Conservation (phyloP, 1,140 invertebrate species). For the Phymastichus coffea region DNA sequence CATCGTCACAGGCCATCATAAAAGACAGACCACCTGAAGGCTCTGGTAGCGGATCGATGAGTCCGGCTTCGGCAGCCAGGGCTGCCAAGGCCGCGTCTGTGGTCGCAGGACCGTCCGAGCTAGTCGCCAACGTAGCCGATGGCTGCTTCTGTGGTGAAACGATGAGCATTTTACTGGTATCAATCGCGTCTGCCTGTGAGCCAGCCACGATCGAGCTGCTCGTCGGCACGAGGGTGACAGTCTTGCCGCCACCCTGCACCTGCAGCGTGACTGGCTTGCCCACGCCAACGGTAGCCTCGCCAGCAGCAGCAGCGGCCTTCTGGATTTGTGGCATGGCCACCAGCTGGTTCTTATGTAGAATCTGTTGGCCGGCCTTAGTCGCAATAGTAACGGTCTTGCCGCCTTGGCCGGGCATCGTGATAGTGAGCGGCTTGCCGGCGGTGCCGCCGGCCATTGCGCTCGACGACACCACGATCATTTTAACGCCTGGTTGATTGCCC, state of each 20-base stretch:
- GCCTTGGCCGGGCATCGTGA: constrained; percentile 65
- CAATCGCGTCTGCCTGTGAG: constrained; percentile 35
- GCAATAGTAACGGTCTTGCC: constrained; percentile 64
- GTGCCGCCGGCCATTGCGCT: constrained; percentile 54
- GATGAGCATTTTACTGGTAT: constrained; percentile 59
- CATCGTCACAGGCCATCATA: constrained; percentile 50
- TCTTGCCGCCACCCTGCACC: constrained; percentile 61
- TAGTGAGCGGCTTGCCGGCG: constrained; percentile 68
- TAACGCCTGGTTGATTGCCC: constrained; percentile 59
- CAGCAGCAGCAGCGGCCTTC: constrained; percentile 36
- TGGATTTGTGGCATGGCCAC: constrained; percentile 56
- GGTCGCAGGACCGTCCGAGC: constrained; percentile 63
- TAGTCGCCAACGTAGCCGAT: constrained; percentile 58
- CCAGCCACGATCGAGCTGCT: constrained; percentile 48
- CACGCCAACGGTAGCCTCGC: constrained; percentile 66
- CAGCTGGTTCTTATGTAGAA: constrained; percentile 55
- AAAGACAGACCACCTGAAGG: constrained; percentile 49
- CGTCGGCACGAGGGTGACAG: constrained; percentile 57
- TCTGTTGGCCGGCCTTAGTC: constrained; percentile 41
- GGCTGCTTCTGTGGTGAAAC: constrained; percentile 58
- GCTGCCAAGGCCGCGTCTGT: constrained; percentile 67
- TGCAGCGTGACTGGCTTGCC: constrained; percentile 71
- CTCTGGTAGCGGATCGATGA: constrained; percentile 62
- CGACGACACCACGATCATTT: constrained; percentile 67
- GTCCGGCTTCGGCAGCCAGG: constrained; percentile 65